Evolutionary conservation across 2,797 vertebrate genomes (phyloP).

Genomic region (Numenius phaeopus): DNA sequence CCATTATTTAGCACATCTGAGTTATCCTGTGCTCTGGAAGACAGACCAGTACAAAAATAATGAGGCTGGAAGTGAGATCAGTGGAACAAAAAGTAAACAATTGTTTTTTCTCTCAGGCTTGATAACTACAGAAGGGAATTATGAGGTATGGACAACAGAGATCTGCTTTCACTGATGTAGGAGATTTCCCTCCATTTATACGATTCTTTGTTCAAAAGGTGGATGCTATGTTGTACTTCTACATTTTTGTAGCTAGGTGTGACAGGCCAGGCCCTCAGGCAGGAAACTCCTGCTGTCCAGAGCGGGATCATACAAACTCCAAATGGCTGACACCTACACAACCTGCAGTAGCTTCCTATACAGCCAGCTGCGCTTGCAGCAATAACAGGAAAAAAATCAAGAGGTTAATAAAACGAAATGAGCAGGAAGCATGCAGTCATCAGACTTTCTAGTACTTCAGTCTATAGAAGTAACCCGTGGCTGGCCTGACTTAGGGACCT

Average conservation of each 20-base stretch:
- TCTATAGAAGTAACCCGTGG: constrained; percentile 17
- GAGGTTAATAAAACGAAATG: constrained; percentile 44
- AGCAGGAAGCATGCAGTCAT: constrained; percentile 39
- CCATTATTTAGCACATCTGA: not conserved
- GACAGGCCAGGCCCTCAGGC: not conserved
- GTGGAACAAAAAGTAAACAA: not conserved
- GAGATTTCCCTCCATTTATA: not conserved
- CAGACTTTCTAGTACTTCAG: constrained; percentile 58
- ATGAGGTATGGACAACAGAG: not conserved
- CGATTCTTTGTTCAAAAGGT: not conserved
- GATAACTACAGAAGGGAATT: not conserved
- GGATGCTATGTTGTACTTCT: not conserved
- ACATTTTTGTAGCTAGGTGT: not conserved
- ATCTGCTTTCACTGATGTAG: not conserved
- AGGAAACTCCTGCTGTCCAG: not conserved
- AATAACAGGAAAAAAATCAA: constrained; percentile 68
- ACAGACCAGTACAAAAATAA: not conserved
- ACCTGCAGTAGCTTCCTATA: not conserved
- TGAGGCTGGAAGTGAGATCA: not conserved
- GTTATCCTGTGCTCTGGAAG: not conserved
- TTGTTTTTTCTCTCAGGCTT: not conserved
- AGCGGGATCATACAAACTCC: not conserved
- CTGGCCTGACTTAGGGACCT: constrained; percentile 29
- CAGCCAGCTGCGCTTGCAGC: not conserved
- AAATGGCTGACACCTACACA: not conserved